Evolutionary conservation across 2,888 invertebrate genomes (phyloP).

Genomic region (Rhamnusium bicolor): DNA sequence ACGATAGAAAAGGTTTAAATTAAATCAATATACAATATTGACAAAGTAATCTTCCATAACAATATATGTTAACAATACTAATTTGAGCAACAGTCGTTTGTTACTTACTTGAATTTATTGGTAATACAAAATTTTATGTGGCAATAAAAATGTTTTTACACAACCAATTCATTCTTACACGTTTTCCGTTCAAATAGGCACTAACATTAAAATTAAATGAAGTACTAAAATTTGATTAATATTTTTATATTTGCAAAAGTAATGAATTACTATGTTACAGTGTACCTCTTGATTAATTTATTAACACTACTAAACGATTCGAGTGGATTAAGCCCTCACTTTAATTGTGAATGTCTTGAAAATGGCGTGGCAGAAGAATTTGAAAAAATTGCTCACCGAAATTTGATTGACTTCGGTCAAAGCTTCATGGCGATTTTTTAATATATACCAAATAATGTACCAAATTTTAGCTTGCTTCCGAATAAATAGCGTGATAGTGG

Average conservation of each 20-base stretch:
- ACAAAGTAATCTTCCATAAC: conserved; percentile 33
- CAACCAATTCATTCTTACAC: conserved; percentile 49
- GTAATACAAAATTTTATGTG: conserved; percentile 54
- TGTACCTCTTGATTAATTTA: no score
- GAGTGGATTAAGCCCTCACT: no score
- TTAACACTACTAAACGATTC: no score
- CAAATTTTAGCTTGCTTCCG: no score
- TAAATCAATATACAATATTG: conserved; percentile 26
- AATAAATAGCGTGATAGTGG: no score
- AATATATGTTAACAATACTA: conserved; percentile 27
- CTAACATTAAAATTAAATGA: conserved; percentile 27
- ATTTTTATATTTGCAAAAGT: conserved; percentile 5
- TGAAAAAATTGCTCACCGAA: no score
- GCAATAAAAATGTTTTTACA: conserved; percentile 48
- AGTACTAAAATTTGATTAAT: conserved; percentile 18
- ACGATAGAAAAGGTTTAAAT: conserved; percentile 14
- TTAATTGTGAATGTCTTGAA: no score
- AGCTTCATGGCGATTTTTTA: no score
- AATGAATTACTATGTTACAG: not conserved
- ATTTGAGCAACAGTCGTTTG: conserved; percentile 39
- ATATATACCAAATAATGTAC: no score
- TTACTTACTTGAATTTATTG: conserved; percentile 56
- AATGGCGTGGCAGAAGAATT: no score
- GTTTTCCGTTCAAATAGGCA: conserved; percentile 42
- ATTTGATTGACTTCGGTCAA: no score